These are phyloP conservation scores for Eremobia ochroleuca DNA, from an alignment of 2,888 invertebrate genomes.

Conservation along the genomic window DNA sequence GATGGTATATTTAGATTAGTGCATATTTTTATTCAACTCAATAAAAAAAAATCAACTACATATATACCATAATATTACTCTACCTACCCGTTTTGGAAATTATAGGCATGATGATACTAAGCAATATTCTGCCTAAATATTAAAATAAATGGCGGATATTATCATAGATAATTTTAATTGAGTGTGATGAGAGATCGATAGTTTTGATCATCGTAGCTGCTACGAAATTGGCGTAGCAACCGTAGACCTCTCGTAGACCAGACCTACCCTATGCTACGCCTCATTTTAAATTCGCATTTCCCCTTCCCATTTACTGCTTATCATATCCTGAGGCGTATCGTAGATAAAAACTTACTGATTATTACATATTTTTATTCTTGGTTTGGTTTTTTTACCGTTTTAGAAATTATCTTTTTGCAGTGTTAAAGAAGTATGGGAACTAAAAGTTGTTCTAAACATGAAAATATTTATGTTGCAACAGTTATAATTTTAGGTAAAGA, in stretches of 20 bases:
- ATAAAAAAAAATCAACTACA: background rate
- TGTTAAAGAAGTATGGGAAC: background rate
- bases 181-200: conserved; percentile 21
- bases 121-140: background rate
- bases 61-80: background rate
- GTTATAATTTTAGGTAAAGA: background rate
- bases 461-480: background rate
- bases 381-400: background rate
- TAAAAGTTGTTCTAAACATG: background rate
- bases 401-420: background rate
- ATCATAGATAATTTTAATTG: background rate
- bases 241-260: conserved; percentile 67
- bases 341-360: background rate
- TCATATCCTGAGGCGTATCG: background rate
- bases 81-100: background rate
- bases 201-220: conserved; percentile 47
- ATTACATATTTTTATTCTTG: background rate
- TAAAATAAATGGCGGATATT: background rate
- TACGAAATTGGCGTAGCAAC: conserved; percentile 64
- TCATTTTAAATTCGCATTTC: conserved; percentile 26
- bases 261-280: conserved; percentile 48
- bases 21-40: background rate
- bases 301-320: background rate
- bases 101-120: background rate
- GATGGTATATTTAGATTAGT: background rate